These are phyloP conservation scores for Diplolepis rosae DNA, from an alignment of 2,888 invertebrate genomes.

Conservation along the genomic window DNA sequence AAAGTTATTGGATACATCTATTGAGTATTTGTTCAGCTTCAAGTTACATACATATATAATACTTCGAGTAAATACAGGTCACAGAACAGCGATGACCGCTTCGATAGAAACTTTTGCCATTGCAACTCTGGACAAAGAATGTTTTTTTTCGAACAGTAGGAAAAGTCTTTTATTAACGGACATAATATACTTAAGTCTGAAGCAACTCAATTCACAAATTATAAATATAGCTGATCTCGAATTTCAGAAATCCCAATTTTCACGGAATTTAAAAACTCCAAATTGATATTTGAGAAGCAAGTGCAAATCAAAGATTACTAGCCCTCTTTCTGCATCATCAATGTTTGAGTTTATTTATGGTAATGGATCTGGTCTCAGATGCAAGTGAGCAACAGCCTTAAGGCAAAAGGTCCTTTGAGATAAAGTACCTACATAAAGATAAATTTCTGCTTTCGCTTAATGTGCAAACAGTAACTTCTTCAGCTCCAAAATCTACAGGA, in stretches of 20 bases:
- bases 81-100: not conserved
- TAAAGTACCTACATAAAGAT: not conserved
- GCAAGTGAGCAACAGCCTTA: not conserved
- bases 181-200: too few species aligned
- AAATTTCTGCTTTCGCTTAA: not conserved
- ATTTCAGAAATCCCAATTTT: not conserved
- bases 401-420: not conserved
- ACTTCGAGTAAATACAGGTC: slow-evolving; percentile 19
- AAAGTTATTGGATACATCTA: not conserved
- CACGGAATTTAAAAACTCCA: not conserved
- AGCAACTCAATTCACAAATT: too few species aligned
- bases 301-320: not conserved
- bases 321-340: not conserved
- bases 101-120: slow-evolving; percentile 10
- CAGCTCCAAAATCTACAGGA: not conserved
- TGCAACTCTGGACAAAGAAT: not conserved
- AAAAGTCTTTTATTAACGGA: too few species aligned
- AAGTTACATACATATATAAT: slow-evolving; percentile 3
- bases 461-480: not conserved
- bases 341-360: not conserved
- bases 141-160: too few species aligned
- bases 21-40: slow-evolving; percentile 10
- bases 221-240: too few species aligned
- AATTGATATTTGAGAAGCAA: not conserved
- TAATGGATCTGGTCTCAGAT: not conserved